Conservation (phyloP, 92 coral and sea anemone genomes). For the Hydrozoanthus gracilis region DNA sequence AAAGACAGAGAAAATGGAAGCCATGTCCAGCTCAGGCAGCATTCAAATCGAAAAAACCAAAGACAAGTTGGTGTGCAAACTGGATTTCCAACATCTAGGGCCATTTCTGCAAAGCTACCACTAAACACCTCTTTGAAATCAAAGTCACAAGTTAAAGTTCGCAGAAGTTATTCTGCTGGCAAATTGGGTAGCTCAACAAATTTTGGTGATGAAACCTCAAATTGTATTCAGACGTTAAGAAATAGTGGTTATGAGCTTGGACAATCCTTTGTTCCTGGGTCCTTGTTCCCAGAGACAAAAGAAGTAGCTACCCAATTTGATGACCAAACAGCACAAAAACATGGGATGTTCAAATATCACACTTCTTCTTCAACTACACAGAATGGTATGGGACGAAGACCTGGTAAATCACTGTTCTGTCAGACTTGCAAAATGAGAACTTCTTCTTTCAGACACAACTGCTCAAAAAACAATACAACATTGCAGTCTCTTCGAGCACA, state of each 20-base stretch:
- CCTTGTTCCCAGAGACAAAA: constrained; percentile 85
- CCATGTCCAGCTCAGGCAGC: constrained; percentile 13
- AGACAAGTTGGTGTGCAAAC: constrained; percentile 44
- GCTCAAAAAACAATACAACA: constrained; percentile 47
- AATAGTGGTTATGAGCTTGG: constrained; percentile 79
- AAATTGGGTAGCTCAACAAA: constrained; percentile 49
- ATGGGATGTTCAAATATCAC: constrained; percentile 2
- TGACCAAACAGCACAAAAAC: constrained; percentile 23
- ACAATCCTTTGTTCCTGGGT: constrained; percentile 74
- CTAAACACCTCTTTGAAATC: not conserved
- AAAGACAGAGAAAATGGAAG: constrained; percentile 66
- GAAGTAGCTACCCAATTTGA: constrained; percentile 47
- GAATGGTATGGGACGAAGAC: not conserved
- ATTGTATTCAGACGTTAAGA: constrained; percentile 80
- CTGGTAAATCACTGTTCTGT: constrained; percentile 46
- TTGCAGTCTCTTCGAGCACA: constrained; percentile 72
- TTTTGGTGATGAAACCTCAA: constrained; percentile 72
- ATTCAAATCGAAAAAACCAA: constrained; percentile 7
- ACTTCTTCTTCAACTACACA: constrained; percentile 11
- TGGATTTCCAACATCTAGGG: constrained; percentile 31
- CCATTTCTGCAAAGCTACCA: constrained; percentile 29
- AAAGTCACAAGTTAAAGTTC: constrained; percentile 52
- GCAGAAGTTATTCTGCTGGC: constrained; percentile 71
- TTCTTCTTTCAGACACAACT: constrained; percentile 43
- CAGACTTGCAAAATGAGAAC: constrained; percentile 71